Base-by-base conservation (phyloP, 35 echinoderm and acorn worm genomes). In the Chiridota heheva region DNA sequence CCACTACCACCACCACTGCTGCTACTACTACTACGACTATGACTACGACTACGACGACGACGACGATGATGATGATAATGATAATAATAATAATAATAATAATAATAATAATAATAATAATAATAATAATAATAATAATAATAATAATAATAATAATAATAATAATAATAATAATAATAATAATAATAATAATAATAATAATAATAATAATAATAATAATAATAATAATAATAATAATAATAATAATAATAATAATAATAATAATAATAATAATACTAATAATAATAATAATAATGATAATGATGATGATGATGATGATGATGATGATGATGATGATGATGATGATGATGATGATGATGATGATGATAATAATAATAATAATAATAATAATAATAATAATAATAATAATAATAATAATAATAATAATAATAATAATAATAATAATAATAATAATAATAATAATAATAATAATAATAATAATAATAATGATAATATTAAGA, bases 111-210 rank as follows among this genome's bases (percentile, higher is more conserved):
- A 8, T 64, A 64, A 8, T 64, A 30, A 8, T 64, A 64, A 8
- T 64, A 64, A 8, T 64, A 64, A 8, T 64, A 64, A 8, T 64
- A 64, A 8, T 64, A 64, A 8, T 64, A 64, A 8, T 64, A 64
- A 8, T 64, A 64, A 8, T 64, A 64, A 8, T 64, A 64, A 8
- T 64, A 64, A 8, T 64, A 64, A 8, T 64, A 30, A 8, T 64
- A 64, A 8, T 64, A 64, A 8, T 64, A 64, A 8, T 64, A 64
- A 8, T 64, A 64, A 8, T 64, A 64, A 8, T 64, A 64, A 8
- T 64, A 64, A 8, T 64, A 64, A 8, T 64, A 64, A 8, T 64
- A 64, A 8, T 64, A 64, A 8, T 64, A 64, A 8, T 64, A 30
- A 8, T 64, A 64, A 8, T 64, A 64, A 8, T 64, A 64, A 8